Percentiles rank a stretch among this genome's conserved stretches.
phyloP scores from a whole-genome alignment of 2,113 vertebrate genomes.

The Boulengeromyrus knoepffleri region DNA sequence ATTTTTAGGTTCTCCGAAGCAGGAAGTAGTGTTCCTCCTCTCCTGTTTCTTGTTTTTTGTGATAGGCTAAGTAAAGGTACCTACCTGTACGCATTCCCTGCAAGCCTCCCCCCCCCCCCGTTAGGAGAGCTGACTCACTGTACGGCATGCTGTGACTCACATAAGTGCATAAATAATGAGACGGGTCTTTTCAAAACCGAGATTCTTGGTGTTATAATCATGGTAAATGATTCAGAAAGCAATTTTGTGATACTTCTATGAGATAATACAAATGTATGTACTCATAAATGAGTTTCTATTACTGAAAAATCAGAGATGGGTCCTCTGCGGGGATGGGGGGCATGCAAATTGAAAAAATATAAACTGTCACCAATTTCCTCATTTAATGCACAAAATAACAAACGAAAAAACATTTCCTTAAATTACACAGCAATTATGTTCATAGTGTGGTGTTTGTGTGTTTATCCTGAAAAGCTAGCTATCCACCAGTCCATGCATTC shows the following conservation, averaged over 20 bases:
- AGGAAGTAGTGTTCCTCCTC: neutral
- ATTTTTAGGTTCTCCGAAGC: neutral
- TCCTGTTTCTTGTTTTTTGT: neutral
- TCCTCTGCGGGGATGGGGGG: too few relatives aligned
- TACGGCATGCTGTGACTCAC: neutral
- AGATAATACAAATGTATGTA: neutral
- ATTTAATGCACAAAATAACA: neutral
- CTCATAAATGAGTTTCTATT: neutral
- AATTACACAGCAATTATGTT: neutral
- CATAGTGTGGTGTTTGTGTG: neutral
- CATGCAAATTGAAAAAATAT: neutral
- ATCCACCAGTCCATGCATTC: neutral
- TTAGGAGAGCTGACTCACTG: neutral
- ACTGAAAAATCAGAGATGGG: neutral
- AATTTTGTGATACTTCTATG: neutral
- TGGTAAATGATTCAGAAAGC: neutral
- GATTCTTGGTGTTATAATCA: neutral
- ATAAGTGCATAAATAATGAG: neutral
- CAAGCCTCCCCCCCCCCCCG: neutral
- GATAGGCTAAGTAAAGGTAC: neutral
- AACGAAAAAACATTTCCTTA: neutral
- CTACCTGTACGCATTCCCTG: neutral
- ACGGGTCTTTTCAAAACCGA: neutral
- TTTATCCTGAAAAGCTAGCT: neutral
- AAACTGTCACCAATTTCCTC: neutral